Conservation (phyloP, 2,113 vertebrate genomes). For the Bucco capensis region DNA sequence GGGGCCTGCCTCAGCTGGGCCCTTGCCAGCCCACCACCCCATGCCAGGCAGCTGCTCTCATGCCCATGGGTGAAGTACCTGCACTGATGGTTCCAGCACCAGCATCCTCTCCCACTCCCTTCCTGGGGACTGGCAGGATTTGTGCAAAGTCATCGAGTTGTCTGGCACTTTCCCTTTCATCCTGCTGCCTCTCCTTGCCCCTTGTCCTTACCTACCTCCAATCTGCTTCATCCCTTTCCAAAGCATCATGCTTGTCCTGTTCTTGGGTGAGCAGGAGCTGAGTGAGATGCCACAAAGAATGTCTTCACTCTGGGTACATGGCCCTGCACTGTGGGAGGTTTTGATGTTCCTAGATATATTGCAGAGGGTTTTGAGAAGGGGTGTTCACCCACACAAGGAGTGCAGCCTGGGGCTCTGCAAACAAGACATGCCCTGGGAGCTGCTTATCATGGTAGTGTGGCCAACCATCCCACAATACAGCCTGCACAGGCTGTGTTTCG, state of each 20-base stretch:
- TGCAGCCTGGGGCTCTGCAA: not conserved
- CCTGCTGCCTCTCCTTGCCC: not conserved
- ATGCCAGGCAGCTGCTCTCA: accelerated
- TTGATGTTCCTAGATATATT: not conserved
- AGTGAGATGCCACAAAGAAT: not conserved
- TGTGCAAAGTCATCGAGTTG: not conserved
- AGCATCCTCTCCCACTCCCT: not conserved
- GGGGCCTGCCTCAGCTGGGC: too few species aligned
- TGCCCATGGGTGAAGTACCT: not conserved
- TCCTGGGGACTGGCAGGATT: not conserved
- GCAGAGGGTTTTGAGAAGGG: not conserved
- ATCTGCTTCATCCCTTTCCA: not conserved
- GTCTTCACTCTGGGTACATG: not conserved
- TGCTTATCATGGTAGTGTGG: accelerated
- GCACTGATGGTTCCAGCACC: not conserved
- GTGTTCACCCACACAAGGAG: too few species aligned
- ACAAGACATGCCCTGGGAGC: not conserved
- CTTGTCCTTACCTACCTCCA: not conserved
- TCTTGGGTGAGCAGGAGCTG: not conserved
- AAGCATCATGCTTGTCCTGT: accelerated
- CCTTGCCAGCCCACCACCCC: too few species aligned
- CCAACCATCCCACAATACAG: accelerated
- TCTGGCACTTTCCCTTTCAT: not conserved
- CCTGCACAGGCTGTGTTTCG: not conserved
- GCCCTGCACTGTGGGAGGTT: not conserved